Base-by-base conservation (phyloP, 2,797 vertebrate species). In the Eidolon dupreanum region DNA sequence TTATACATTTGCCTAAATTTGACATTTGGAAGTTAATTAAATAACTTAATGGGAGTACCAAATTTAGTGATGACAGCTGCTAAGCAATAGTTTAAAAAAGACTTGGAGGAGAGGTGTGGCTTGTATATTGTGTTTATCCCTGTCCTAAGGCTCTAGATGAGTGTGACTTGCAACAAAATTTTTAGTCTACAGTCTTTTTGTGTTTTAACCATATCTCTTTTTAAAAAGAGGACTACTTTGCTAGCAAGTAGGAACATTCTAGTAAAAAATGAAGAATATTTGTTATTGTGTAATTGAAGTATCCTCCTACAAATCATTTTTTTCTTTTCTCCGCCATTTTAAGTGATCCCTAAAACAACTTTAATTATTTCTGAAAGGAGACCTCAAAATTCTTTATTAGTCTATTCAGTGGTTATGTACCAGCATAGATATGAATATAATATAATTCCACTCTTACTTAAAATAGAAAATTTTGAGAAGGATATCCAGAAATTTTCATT, bases 381-480 rank as follows among this genome's bases (percentile, higher is more conserved):
- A 84, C 6, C 11, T 90, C 36, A 77, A 41, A 55, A 55, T 43
- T 71, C 20, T 85, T 73, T 78, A 73, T 59, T 92, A 46, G 46
- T 55, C 31, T 92, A 0, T 68, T n/a, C 2, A 83, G 36, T n/a
- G 55, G 11, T 59, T 59, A 17, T 77, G 16, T 68, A 4, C 66
- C 28, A 66, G 5, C 8, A 77, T 79, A 63, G 61, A 57, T 65
- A 43, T 83, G 49, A 87, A 5, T 71, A 90, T 11, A 65, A 4
- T 51, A 1, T 71, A 66, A 53, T 61, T 63, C 0, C 26, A 36
- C 1, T 85, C 43, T 8, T 55, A 36, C 43, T 74, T 59, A 63
- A 81, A 73, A 85, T 57, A 59, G 53, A 89, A 28, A 74, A 77
- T 71, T 90, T 95, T 75, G 51, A 94, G 66, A 59, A 85, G 28